Conservation (phyloP, 2,113 vertebrate species). For the Hiodon alosoides region DNA sequence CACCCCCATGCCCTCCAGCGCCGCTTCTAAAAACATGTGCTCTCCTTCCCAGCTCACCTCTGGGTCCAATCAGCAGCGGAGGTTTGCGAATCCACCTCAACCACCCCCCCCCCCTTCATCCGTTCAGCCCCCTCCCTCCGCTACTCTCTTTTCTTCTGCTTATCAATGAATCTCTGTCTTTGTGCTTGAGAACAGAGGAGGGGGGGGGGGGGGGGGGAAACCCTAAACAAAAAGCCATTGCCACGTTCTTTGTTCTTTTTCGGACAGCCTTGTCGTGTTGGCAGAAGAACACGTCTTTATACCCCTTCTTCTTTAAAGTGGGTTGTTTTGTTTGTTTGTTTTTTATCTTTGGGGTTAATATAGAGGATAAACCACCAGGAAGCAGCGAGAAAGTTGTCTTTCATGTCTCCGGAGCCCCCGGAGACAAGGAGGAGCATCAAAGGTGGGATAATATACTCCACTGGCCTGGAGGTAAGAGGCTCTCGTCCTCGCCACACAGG, state of each 20-base stretch:
- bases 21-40: conserved; percentile 23
- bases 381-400: conserved; percentile 46
- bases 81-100: conserved; percentile 39
- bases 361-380: conserved; percentile 38
- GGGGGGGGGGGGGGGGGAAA: neutral
- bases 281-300: conserved; percentile 9
- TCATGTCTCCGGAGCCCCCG: conserved; percentile 48
- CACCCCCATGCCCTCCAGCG: conserved; percentile 35
- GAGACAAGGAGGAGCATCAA: conserved; percentile 50
- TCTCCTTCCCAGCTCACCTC: conserved; percentile 36
- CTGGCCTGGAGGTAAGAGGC: conserved; percentile 45
- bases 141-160: neutral
- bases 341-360: conserved; percentile 47
- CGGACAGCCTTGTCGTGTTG: conserved; percentile 2
- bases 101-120: conserved; percentile 3
- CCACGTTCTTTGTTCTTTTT: conserved; percentile 1
- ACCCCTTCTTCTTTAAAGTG: conserved; percentile 5
- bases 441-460: conserved; percentile 49
- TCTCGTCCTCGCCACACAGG: conserved; percentile 36
- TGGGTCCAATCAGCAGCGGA: conserved; percentile 49
- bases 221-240: neutral
- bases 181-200: conserved; percentile 32
- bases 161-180: conserved; percentile 47
- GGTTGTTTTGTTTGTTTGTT: conserved; percentile 39
- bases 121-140: conserved; percentile 2